Evolutionary conservation across 2,113 vertebrate genomes (phyloP), one percentile per base, ranked within the genome.

Genomic region (Boulengeromyrus knoepffleri): DNA sequence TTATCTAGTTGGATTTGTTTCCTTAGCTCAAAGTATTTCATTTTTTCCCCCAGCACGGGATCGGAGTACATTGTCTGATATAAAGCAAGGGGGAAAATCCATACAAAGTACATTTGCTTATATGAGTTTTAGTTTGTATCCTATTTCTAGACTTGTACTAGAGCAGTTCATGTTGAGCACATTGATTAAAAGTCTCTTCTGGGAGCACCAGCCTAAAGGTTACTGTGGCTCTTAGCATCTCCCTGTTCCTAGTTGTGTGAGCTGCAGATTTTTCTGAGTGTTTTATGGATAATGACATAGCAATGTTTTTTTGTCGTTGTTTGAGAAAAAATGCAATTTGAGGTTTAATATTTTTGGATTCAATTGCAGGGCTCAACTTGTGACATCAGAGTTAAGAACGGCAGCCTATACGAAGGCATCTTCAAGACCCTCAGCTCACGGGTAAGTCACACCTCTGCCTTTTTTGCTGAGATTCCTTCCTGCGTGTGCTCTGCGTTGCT

Each of bases 351-450:
- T 85, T 52, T 46, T 42, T 85, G 46, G 5, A 0, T 89, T 45
- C 10, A 83, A 31, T 70, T 21, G 0, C 90, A 98, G 97, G 97
- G 97, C 46, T 98, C 97, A 58, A 98, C 97, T 85, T 98, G 97
- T 94, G 97, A 98, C 70, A 95, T 98, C 46, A 96, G 96, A 91
- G 97, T 98, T 93, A 98, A 97, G 94, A 98, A 97, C 90, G 97
- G 97, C 70, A 97, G 92, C 85, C 94, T 96, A n/a, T 98, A 97
- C 88, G 97, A 98, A 93, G 97, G 97, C 85, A 96, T 98, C 89
- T 98, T 98, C 91, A 98, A 98, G 94, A 98, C 97, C 0, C 93
- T 98, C 89, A 98, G 97, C 92, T 98, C 97, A 89, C 96, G 96
- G 95, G 97, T 98, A 93, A 96, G 3, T 58, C 9, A 12, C 62